Evolutionary conservation across 2,113 vertebrate species (phyloP).

Genomic region (Odontophorus gujanensis): DNA sequence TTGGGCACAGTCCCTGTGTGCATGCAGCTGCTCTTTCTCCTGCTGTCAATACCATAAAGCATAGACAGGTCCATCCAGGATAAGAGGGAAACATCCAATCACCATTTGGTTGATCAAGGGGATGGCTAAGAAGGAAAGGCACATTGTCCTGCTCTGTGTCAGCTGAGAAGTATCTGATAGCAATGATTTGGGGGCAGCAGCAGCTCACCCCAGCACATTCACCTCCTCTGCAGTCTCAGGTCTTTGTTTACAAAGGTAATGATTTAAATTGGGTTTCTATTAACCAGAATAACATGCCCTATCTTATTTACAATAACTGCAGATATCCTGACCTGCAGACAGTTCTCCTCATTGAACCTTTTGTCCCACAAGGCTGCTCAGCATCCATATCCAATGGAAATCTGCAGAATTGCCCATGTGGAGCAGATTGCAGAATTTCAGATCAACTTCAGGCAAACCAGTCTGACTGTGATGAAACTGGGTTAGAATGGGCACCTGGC

Average conservation of each 20-base stretch:
- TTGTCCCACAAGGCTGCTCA: neutral
- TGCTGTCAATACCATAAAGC: neutral
- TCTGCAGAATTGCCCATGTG: accelerated
- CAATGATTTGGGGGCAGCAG: accelerated
- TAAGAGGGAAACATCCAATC: neutral
- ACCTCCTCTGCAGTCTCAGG: neutral
- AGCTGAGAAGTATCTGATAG: neutral
- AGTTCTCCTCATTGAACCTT: neutral
- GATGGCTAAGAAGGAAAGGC: neutral
- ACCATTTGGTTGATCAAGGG: neutral
- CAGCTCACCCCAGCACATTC: neutral
- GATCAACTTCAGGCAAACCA: neutral
- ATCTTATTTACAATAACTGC: neutral
- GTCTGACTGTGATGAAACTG: neutral
- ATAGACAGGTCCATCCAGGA: neutral
- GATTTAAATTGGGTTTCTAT: neutral
- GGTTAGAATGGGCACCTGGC: accelerated
- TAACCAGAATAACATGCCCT: neutral
- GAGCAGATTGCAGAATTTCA: neutral
- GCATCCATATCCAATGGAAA: accelerated
- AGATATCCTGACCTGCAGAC: accelerated
- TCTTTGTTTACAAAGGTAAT: neutral
- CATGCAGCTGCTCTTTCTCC: neutral
- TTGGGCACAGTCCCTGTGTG: neutral
- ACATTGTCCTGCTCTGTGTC: neutral